Evolutionary conservation across 2,888 invertebrate genomes (phyloP).

Genomic region (Nephrotoma flavescens): DNA sequence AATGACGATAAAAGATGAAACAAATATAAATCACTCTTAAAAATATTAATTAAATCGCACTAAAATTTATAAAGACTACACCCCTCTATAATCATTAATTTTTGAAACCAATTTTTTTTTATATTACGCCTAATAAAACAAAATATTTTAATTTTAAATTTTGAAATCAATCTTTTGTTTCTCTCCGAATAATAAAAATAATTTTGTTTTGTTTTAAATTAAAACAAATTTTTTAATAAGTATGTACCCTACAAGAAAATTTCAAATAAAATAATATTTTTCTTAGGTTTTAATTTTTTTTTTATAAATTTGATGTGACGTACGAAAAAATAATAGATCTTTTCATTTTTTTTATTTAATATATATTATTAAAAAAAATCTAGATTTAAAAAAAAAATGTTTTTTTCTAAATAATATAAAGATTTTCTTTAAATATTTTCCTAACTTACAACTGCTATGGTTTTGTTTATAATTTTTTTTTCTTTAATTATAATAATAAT

Average conservation of each 20-base stretch:
- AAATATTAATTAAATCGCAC: not conserved
- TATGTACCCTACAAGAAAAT: not conserved
- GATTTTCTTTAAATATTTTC: constrained; percentile 19
- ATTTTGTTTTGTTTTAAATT: not conserved
- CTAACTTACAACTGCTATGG: constrained; percentile 24
- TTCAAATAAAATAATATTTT: not conserved
- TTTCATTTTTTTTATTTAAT: constrained; percentile 14
- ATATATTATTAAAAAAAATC: not conserved
- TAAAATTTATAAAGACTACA: not conserved
- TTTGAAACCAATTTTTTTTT: not conserved
- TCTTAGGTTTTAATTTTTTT: not conserved
- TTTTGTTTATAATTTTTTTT: constrained; percentile 8
- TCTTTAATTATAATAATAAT: constrained; percentile 7
- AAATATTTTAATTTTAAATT: not conserved
- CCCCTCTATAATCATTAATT: not conserved
- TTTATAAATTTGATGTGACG: not conserved
- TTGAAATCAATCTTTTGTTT: not conserved
- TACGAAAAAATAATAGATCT: constrained; percentile 1
- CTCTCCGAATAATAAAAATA: not conserved
- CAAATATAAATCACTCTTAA: too few species aligned
- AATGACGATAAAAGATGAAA: too few species aligned
- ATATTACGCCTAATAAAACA: not conserved
- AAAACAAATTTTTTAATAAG: not conserved
- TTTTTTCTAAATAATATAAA: constrained; percentile 28
- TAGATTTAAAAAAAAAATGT: constrained; percentile 16